Evolutionary conservation across 2,797 vertebrate genomes (phyloP).

Genomic region (Propithecus perrieri): DNA sequence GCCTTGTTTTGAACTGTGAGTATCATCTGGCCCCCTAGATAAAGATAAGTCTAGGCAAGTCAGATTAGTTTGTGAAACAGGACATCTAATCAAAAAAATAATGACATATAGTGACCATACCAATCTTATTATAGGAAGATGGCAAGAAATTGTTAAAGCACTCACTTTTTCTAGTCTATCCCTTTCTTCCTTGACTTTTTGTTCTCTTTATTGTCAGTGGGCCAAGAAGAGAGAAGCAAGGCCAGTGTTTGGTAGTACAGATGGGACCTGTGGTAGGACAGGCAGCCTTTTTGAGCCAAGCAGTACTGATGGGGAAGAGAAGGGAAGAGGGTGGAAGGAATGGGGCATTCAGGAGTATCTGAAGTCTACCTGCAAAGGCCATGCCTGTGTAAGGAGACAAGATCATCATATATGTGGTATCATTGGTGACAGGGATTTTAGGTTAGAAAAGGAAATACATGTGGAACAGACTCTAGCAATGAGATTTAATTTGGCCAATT

Average conservation of each 20-base stretch:
- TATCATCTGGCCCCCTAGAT: constrained; percentile 24
- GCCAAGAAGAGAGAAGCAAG: background rate
- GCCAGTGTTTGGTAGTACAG: background rate
- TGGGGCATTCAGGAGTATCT: background rate
- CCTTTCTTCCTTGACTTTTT: background rate
- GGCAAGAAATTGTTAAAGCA: constrained; percentile 25
- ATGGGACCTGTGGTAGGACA: background rate
- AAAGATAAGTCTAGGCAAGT: constrained; percentile 36
- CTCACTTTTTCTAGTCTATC: background rate
- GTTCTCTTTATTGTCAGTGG: background rate
- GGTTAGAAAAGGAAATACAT: background rate
- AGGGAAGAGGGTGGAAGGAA: background rate
- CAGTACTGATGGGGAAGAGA: background rate
- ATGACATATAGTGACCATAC: background rate
- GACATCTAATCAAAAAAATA: background rate
- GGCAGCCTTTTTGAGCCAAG: background rate
- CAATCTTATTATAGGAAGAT: constrained; percentile 19
- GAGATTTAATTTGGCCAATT: constrained; percentile 68
- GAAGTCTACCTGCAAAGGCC: background rate
- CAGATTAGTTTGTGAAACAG: constrained; percentile 32
- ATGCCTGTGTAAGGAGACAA: background rate
- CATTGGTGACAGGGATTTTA: background rate
- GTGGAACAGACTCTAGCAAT: background rate
- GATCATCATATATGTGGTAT: background rate
- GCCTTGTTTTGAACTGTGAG: constrained; percentile 34